A percentile compares a stretch with the other conserved stretches of the same genome.
These are phyloP conservation scores for Sclerurus mexicanus DNA, from an alignment of 2,113 vertebrate species.

Conservation along the genomic window DNA sequence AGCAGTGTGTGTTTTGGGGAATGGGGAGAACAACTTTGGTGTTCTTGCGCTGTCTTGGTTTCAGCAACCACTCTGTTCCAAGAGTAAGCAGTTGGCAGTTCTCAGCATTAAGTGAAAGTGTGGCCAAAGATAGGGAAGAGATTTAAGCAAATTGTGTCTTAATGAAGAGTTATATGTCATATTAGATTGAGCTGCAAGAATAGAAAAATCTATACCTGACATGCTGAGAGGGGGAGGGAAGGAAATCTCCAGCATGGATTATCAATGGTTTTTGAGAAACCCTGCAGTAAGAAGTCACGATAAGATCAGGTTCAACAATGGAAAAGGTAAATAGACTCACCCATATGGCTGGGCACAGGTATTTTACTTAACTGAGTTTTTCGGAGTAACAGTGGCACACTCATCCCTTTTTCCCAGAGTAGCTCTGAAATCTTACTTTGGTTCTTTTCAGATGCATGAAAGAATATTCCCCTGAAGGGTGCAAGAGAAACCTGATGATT, in stretches of 20 bases:
- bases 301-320: neutral
- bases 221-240: neutral
- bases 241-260: neutral
- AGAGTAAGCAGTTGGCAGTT: neutral
- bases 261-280: neutral
- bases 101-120: neutral
- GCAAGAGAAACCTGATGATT: neutral
- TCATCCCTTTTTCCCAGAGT: neutral
- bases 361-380: neutral
- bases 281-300: neutral
- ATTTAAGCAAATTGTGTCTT: neutral
- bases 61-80: neutral
- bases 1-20: neutral
- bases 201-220: neutral
- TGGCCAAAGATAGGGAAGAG: neutral
- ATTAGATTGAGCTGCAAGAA: neutral
- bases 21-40: fast-evolving
- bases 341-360: neutral
- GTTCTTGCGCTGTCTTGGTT: neutral
- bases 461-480: neutral
- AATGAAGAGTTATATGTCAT: neutral
- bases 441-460: neutral
- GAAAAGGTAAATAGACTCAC: neutral
- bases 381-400: neutral
- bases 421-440: neutral